A percentile compares a stretch with the other conserved stretches of the same genome.
Evolutionary conservation across 2,797 vertebrate species (phyloP).

Genomic region (Oreortyx pictus): DNA sequence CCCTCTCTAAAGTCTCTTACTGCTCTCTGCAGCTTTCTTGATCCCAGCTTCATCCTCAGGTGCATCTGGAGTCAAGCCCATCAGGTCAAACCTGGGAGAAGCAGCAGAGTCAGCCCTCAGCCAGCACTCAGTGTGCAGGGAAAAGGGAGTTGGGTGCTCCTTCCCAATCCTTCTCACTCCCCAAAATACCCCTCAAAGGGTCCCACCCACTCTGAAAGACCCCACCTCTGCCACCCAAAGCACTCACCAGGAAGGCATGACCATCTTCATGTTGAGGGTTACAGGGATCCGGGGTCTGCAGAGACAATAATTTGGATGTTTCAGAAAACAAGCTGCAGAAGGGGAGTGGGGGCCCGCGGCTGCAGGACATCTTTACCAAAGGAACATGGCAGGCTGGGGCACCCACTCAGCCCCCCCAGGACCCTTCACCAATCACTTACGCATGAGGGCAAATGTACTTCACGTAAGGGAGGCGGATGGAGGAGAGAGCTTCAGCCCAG

Average conservation of each 20-base stretch:
- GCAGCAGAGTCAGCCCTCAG: slow-evolving; percentile 11
- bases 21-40: slow-evolving; percentile 95
- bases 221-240: not conserved
- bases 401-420: not conserved
- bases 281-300: slow-evolving; percentile 91
- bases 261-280: slow-evolving; percentile 93
- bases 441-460: slow-evolving; percentile 98
- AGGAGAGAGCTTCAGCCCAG: slow-evolving; percentile 90
- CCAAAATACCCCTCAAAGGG: not conserved
- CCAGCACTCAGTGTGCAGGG: rapidly evolving
- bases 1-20: slow-evolving; percentile 80
- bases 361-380: not conserved
- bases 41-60: slow-evolving; percentile 95
- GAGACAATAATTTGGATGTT: not conserved
- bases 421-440: slow-evolving; percentile 80
- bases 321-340: not conserved
- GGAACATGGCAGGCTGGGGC: not conserved
- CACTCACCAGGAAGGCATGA: slow-evolving; percentile 96
- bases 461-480: slow-evolving; percentile 91
- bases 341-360: not conserved
- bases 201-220: not conserved
- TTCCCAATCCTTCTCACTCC: not conserved
- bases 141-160: not conserved
- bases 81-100: slow-evolving; percentile 92
- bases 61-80: slow-evolving; percentile 91